Evolutionary conservation across 2,113 vertebrate genomes (phyloP), one percentile per base, ranked within the genome.

Genomic region (Oceanites oceanicus): DNA sequence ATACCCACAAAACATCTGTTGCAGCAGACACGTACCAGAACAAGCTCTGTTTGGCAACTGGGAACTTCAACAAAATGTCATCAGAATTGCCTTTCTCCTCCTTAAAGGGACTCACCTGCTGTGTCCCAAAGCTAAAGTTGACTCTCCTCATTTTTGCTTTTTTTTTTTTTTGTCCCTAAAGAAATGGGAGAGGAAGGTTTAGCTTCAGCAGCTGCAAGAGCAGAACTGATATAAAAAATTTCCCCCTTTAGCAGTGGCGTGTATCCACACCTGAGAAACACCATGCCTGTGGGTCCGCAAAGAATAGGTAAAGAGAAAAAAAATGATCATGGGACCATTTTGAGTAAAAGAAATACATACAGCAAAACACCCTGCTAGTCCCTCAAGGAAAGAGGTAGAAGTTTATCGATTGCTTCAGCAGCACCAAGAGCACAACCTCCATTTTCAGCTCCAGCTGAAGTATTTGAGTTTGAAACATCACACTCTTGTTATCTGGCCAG

Each of bases 1-100:
- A 93, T 94, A 85, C 45, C 68, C 91, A 88, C 44, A 72, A 74
- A 91, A 89, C 86, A 88, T 81, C 88, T 86, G 66, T 65, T 88
- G 62, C 55, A 76, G 87, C 81, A 92, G 72, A 68, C 52, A 49
- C 0, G 0, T 34, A 86, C 45, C 45, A 83, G n/a, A 83, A 83
- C 49, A 68, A 80, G 61, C 83, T 87, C 65, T 81, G 25, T 50
- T 40, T 71, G 49, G 27, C 44, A 89, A 81, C 10, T 17, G 72
- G 47, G 30, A 90, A 34, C 59, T 83, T 77, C 1, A 0, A 86
- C 25, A 86, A 91, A 96, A 94, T 23, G 27, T 34, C 40, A 95
- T 30, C 17, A 68, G 86, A 80, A 68, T 13, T 50, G 49, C 58
- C 22, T 6, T 90, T 86, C 42, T 91, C 36, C 11, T 71, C 56